Conservation (phyloP, 2,888 invertebrate genomes). For the Diarsia rubi region DNA sequence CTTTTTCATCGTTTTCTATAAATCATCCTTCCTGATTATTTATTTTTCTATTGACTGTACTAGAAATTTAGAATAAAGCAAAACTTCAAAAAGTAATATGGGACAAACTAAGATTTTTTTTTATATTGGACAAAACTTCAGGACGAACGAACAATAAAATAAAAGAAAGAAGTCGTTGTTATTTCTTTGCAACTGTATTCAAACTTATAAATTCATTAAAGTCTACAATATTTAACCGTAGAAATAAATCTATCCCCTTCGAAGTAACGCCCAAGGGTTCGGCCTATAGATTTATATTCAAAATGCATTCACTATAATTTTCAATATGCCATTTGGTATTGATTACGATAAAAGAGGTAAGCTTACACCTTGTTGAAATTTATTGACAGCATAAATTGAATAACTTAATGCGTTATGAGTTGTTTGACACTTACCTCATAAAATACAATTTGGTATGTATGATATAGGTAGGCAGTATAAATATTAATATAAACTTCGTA, state of each 20-base stretch:
- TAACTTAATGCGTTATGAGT: conserved; percentile 62
- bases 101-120: no score
- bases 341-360: conserved; percentile 64
- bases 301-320: conserved; percentile 63
- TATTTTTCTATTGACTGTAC: no score
- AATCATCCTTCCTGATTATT: neutral
- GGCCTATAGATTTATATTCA: conserved; percentile 62
- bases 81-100: no score
- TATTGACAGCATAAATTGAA: conserved; percentile 68
- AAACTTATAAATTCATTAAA: conserved; percentile 35
- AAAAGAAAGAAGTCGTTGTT: neutral
- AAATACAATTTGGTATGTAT: conserved; percentile 63
- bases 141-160: no score
- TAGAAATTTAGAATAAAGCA: no score
- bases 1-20: neutral
- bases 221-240: conserved; percentile 33
- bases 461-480: conserved; percentile 27
- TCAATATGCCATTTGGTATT: conserved; percentile 61
- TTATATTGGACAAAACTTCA: no score
- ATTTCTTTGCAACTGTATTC: neutral
- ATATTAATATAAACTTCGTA: conserved; percentile 43
- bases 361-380: conserved; percentile 65
- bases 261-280: conserved; percentile 59
- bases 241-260: conserved; percentile 60
- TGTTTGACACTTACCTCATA: conserved; percentile 63